Evolutionary conservation across 1,140 invertebrate genomes (phyloP).

Genomic region (Harpegnathos saltator): DNA sequence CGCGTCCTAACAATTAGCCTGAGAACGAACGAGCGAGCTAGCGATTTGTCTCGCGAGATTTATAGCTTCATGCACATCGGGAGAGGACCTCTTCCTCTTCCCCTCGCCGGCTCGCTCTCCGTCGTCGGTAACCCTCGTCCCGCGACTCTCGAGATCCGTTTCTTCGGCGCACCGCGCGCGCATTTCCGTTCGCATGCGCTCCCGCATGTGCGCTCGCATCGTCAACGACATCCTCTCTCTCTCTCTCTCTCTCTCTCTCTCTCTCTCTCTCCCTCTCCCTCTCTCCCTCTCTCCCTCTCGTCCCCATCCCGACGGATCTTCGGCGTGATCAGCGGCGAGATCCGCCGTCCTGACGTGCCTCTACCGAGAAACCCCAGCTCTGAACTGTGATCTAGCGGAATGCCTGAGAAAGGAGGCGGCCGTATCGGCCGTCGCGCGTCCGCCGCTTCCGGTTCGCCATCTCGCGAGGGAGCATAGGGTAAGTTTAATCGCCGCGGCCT

Average conservation of each 20-base stretch:
- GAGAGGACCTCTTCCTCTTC: constrained; percentile 41
- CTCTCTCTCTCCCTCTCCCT: no score
- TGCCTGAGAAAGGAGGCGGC: constrained; percentile 65
- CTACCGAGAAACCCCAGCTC: constrained; percentile 52
- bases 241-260: no score
- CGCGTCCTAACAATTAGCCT: constrained; percentile 79
- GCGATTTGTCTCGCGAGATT: constrained; percentile 79
- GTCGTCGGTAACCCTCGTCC: constrained; percentile 17
- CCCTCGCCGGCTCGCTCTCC: not conserved
- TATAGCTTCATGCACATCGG: constrained; percentile 79
- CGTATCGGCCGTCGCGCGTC: constrained; percentile 38
- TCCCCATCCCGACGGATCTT: constrained; percentile 58
- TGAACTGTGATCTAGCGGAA: constrained; percentile 74
- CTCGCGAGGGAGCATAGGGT: not conserved
- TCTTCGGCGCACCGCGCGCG: constrained; percentile 33
- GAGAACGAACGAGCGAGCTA: constrained; percentile 74
- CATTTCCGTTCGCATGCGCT: constrained; percentile 46
- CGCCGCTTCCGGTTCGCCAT: constrained; percentile 63
- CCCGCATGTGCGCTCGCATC: constrained; percentile 19
- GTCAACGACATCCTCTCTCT: constrained; percentile 59
- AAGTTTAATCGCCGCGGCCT: constrained; percentile 16
- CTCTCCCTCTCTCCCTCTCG: no score
- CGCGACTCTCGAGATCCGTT: constrained; percentile 9
- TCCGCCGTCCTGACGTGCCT: constrained; percentile 39
- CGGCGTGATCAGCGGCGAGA: constrained; percentile 71